Conservation (phyloP, 2,113 vertebrate species). For the Muntiacus reevesi region DNA sequence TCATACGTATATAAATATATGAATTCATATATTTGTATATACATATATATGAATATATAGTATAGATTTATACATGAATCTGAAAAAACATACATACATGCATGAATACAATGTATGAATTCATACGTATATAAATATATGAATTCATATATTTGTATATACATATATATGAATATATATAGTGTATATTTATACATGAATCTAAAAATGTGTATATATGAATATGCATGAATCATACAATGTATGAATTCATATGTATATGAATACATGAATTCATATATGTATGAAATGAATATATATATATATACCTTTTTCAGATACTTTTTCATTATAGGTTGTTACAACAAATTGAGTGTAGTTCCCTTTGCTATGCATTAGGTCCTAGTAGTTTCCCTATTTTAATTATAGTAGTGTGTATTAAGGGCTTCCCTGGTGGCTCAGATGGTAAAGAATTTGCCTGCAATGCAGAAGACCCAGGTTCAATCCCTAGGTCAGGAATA, state of each 20-base stretch:
- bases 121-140: too few relatives aligned
- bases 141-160: neutral
- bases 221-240: neutral
- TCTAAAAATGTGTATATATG: neutral
- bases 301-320: neutral
- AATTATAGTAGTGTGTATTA: neutral
- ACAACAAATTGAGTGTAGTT: neutral
- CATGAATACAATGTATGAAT: neutral
- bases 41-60: too few relatives aligned
- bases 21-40: too few relatives aligned
- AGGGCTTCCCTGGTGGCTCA: neutral
- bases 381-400: neutral
- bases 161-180: neutral
- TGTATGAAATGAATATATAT: neutral
- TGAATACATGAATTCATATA: neutral
- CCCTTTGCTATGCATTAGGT: neutral
- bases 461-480: neutral
- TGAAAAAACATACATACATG: neutral
- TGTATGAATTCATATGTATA: neutral
- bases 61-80: neutral
- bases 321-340: neutral
- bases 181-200: neutral
- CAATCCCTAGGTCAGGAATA: neutral
- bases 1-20: too few relatives aligned
- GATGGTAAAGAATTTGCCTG: neutral